phyloP scores from a whole-genome alignment of 2,888 invertebrate species.

The Opisthograptis luteolata region DNA sequence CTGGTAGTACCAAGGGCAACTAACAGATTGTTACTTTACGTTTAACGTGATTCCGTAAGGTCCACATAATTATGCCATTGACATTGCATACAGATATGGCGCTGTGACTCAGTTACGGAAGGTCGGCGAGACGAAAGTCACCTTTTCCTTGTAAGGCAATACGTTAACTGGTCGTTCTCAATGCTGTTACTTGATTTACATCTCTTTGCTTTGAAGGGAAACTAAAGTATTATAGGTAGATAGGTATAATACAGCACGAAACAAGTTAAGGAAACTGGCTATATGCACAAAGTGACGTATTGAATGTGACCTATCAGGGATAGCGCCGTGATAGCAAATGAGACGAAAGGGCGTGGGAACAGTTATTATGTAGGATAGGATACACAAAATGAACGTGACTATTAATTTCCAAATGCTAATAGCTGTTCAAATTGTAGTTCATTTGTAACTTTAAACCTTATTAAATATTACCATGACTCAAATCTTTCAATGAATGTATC shows the following conservation, averaged over 20 bases:
- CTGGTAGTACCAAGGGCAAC: too few species aligned
- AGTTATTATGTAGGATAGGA: too few species aligned
- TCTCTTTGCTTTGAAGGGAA: conserved; percentile 46
- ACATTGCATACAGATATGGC: conserved; percentile 21
- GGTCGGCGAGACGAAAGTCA: conserved; percentile 59
- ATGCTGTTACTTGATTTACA: conserved; percentile 34
- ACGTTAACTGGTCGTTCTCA: conserved; percentile 43
- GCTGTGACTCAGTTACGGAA: conserved; percentile 55
- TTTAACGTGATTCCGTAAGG: conserved; percentile 7
- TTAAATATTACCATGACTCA: conserved; percentile 6
- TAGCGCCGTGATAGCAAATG: too few species aligned
- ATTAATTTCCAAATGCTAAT: too few species aligned
- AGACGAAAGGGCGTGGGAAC: too few species aligned
- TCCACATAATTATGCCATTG: conserved; percentile 1
- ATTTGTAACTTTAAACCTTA: neutral
- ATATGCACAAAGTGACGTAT: too few species aligned
- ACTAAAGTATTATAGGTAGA: too few species aligned
- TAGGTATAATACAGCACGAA: neutral
- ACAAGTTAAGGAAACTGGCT: too few species aligned
- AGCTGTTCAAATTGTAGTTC: neutral
- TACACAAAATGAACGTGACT: too few species aligned
- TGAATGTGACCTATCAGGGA: too few species aligned
- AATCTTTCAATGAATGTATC: conserved; percentile 4
- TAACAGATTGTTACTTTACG: neutral
- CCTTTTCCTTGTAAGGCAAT: conserved; percentile 52